Base-by-base conservation (phyloP, 2,113 vertebrate species). In the Ursus arctos region DNA sequence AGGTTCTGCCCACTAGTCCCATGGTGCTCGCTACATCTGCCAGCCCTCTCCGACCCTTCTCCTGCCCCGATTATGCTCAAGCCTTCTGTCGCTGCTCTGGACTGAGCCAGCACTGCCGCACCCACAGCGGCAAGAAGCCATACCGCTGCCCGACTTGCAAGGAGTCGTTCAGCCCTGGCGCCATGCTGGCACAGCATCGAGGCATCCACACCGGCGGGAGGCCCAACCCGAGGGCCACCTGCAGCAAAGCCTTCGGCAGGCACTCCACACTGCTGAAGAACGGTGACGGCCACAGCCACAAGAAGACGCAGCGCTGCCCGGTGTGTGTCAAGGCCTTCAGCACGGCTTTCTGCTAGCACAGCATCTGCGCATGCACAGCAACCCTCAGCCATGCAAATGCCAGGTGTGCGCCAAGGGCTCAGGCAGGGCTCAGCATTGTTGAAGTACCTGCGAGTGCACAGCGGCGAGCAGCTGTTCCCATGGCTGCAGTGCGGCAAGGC, bases 31-130 rank as follows among this genome's bases (percentile, higher is more conserved):
- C 97, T 2, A 94, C 63, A 15, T 96, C 65, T 10, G 96, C 99
- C 96, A 98, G 98, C 91, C 99, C 99, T 3, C 97, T 99, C 94
- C 99, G 99, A 89, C 99, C 99, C 24, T 99, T 98, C 97, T 99
- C 98, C 3, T 99, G 99, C 96, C 95, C 95, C 0, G 98, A 99
- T 49, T 99, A 99, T 0, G 99, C 98, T 65, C 98, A 99, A 96
- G 99, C 99, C 98, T 99, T 99, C 97, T 99, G 99, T 83, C 99
- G 99, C 77, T 99, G 99, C 6, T 98, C 99, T 0, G 99, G 99
- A 15, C 98, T 99, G 77, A 99, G 99, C 90, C 99, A 99, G 24
- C 99, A 99, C 33, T 99, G 99, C 93, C 99, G 99, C 28, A 99
- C 99, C 51, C 99, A 99, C 98, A 97, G 99, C 16, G 99, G 99